These are phyloP conservation scores for Neomonachus schauinslandi DNA, from an alignment of 2,113 vertebrate genomes.

Conservation along the genomic window DNA sequence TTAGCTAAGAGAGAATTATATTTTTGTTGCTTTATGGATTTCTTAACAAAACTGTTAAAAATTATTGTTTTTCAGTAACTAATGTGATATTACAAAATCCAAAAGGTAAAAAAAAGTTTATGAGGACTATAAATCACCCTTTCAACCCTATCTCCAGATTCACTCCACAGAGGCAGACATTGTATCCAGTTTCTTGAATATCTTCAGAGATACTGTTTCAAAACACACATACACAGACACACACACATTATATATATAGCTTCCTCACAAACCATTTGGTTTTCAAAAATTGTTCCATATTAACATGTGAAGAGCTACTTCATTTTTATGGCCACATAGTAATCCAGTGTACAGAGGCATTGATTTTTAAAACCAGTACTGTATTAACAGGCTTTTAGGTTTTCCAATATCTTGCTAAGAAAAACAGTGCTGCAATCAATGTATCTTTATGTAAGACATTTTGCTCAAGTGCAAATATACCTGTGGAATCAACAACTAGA, in stretches of 20 bases:
- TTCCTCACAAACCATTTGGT: neutral
- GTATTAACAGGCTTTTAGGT: neutral
- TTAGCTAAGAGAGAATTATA: neutral
- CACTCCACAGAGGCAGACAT: neutral
- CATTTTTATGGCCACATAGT: neutral
- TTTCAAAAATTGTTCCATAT: neutral
- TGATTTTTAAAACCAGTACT: neutral
- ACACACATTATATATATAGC: neutral
- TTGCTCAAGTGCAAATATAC: neutral
- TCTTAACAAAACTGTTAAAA: neutral
- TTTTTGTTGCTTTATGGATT: neutral
- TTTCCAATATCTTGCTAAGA: neutral
- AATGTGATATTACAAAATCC: neutral
- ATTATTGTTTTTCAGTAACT: neutral
- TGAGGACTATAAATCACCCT: neutral
- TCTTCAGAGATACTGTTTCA: neutral
- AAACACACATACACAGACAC: neutral
- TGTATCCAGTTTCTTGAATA: neutral
- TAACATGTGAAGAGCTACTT: neutral
- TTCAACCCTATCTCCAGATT: neutral
- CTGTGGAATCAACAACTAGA: neutral
- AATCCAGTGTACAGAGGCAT: neutral
- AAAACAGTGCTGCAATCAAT: conserved; percentile 13
- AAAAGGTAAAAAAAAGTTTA: neutral
- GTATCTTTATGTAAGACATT: neutral